phyloP scores from a whole-genome alignment of 2,113 vertebrate species.

The Gymnarchus niloticus region DNA sequence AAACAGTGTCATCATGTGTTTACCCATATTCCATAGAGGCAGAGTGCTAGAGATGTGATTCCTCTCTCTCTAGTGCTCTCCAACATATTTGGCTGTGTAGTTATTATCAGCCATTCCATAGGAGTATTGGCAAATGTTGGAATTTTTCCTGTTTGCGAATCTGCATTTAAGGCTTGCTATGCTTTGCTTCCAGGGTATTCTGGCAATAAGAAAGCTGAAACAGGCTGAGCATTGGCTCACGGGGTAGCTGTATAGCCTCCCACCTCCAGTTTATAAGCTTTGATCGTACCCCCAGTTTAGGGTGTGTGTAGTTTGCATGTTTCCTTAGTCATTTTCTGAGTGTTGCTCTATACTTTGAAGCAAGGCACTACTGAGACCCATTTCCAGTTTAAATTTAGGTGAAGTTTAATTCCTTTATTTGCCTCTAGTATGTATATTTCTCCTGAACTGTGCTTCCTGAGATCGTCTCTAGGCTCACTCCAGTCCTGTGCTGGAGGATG shows the following conservation, averaged over 20 bases:
- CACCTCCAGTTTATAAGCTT: no score
- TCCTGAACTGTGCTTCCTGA: neutral
- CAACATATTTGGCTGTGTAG: neutral
- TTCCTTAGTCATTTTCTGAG: neutral
- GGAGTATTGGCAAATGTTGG: neutral
- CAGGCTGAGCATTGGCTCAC: no score
- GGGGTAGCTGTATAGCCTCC: no score
- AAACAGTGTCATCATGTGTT: neutral
- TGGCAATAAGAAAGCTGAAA: no score
- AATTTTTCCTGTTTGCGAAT: neutral
- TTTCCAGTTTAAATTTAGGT: neutral
- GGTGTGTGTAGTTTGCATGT: neutral
- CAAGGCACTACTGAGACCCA: neutral
- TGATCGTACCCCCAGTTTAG: no score
- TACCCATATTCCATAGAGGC: neutral
- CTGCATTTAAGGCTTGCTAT: neutral
- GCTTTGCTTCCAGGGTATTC: no score
- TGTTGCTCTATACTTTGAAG: neutral
- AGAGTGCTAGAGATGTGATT: neutral
- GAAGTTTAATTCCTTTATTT: neutral
- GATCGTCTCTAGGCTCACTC: neutral
- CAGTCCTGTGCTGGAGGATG: neutral
- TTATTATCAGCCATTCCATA: neutral
- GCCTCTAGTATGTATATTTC: neutral
- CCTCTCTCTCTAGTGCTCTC: neutral